Base-by-base conservation (phyloP, 2,797 vertebrate genomes). In the Sebastes diaconus region DNA sequence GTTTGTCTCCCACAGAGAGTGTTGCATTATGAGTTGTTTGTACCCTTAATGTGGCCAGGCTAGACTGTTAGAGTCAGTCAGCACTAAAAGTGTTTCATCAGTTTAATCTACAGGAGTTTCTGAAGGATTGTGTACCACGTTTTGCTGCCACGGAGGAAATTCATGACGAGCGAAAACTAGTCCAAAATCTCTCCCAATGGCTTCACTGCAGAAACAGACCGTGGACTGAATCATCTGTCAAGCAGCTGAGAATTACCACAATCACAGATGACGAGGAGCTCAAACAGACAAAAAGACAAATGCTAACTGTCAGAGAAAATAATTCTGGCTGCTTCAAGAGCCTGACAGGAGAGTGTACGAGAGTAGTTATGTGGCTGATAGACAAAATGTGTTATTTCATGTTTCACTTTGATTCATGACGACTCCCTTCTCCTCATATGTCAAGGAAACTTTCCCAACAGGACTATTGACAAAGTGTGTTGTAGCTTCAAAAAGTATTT, bases 251-350 rank as follows among this genome's bases (percentile, higher is more conserved):
- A 71, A 59, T 50, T 60, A 68, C 6, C 10, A 4, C 78, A 13
- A 29, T 55, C 58, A 64, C 59, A 22, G 73, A 68, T 59, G 67
- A 65, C 34, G 54, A 66, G 68, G 67, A 71, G 42, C 55, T 77
- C 55, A 61, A 67, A 42, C 34, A 66, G 52, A 66, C 36, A 50
- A 20, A 75, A 18, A 70, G 72, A 74, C 64, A 10, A 77, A 34
- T 16, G 54, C 25, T 18, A 27, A 52, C 61, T 72, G 61, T 30
- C 32, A 8, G 10, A 14, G 24, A 65, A 46, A 75, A 60, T 36
- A 50, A 65, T 13, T 67, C 39, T 52, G 63, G 29, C 69, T 14
- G 58, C 58, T 55, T 63, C 18, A 34, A 36, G 46, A 75, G 27
- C n/a, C 52, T 30, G 60, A 75, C 34, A 52, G 66, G 29, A 61